These are phyloP conservation scores for Protomyctophum bolini DNA, from an alignment of 2,113 vertebrate species.

Conservation along the genomic window DNA sequence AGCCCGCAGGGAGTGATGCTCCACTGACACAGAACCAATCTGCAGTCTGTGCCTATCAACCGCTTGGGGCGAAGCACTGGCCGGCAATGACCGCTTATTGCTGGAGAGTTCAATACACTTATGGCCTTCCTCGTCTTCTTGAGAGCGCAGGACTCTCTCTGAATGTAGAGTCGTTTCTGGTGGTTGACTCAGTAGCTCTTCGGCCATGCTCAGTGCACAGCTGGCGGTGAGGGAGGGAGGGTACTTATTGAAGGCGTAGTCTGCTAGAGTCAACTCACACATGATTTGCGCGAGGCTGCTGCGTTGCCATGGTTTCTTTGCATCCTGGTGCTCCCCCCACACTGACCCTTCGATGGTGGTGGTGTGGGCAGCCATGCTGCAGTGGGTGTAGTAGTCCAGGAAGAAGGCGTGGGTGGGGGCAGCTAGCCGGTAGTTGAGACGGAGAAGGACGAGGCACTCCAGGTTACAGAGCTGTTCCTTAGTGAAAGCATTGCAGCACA, in stretches of 20 bases:
- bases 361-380: constrained; percentile 46
- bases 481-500: constrained; percentile 89
- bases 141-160: too few relatives aligned
- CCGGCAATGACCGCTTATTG: neutral
- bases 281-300: constrained; percentile 79
- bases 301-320: constrained; percentile 47
- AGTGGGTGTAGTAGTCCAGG: constrained; percentile 85
- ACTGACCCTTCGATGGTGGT: neutral
- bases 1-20: neutral
- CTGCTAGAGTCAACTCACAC: constrained; percentile 89
- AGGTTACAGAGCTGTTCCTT: constrained; percentile 91
- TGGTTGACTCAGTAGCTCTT: constrained; percentile 69
- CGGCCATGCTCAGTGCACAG: constrained; percentile 82
- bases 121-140: neutral
- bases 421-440: constrained; percentile 84
- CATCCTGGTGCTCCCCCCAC: constrained; percentile 1
- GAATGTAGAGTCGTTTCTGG: too few relatives aligned
- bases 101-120: constrained; percentile 7
- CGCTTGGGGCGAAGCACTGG: neutral
- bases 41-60: neutral
- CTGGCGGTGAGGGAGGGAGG: constrained; percentile 85
- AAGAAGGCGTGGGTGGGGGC: constrained; percentile 91
- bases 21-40: neutral
- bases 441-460: constrained; percentile 88
- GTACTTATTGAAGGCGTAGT: constrained; percentile 89